Conservation (phyloP, 1,140 invertebrate species). For the Micrasema longulum region DNA sequence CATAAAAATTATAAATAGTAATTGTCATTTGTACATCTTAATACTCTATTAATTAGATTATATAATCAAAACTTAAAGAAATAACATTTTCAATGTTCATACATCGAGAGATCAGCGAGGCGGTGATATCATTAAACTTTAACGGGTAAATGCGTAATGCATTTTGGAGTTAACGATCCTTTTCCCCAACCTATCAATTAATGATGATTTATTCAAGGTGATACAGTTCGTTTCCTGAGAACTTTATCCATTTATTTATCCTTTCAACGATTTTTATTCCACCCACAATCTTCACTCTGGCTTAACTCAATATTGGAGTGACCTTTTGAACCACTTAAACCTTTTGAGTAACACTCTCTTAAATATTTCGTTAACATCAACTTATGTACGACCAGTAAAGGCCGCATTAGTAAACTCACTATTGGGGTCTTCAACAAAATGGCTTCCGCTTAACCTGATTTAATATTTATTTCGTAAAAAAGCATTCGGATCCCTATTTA, state of each 20-base stretch:
- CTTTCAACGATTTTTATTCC: conserved; percentile 15
- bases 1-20: too few species aligned
- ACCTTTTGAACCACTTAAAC: conserved; percentile 29
- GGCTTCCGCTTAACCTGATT: neutral
- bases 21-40: too few species aligned
- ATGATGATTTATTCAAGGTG: too few species aligned
- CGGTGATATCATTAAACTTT: too few species aligned
- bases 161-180: too few species aligned
- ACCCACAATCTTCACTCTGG: neutral
- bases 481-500: conserved; percentile 4
- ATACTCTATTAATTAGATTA: too few species aligned
- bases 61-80: too few species aligned
- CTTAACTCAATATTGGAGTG: conserved; percentile 26
- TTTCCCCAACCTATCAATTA: too few species aligned
- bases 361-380: conserved; percentile 10
- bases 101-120: too few species aligned
- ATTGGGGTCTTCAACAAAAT: neutral
- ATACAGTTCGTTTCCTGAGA: neutral
- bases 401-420: neutral
- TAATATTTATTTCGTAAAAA: conserved; percentile 14
- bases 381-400: neutral
- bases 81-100: too few species aligned
- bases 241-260: conserved; percentile 16
- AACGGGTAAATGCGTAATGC: too few species aligned
- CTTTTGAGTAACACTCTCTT: conserved; percentile 7